Conservation (phyloP, 2,888 invertebrate genomes). For the Polietes domitor region DNA sequence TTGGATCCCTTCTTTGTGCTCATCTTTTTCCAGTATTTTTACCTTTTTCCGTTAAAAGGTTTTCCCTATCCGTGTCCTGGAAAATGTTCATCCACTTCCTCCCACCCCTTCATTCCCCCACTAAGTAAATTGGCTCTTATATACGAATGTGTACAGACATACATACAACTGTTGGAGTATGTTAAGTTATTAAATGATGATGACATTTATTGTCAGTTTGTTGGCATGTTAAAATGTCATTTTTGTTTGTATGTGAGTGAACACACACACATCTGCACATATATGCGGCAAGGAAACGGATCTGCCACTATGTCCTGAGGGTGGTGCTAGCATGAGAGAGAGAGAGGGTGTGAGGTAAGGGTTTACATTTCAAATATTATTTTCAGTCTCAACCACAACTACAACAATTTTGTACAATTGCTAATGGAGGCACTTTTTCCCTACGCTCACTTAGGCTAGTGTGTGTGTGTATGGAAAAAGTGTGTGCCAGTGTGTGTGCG, state of each 20-base stretch:
- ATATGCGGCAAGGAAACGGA: neutral
- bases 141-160: too few relatives aligned
- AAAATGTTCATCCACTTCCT: too few relatives aligned
- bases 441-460: neutral
- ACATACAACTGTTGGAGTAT: too few relatives aligned
- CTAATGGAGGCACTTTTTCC: conserved; percentile 9
- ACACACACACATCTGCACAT: neutral
- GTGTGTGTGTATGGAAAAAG: neutral
- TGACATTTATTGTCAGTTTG: conserved; percentile 51
- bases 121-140: too few relatives aligned
- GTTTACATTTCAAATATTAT: conserved; percentile 36
- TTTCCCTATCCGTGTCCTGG: too few relatives aligned
- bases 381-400: neutral
- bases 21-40: too few relatives aligned
- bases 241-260: neutral
- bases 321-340: neutral
- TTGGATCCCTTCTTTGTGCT: too few relatives aligned
- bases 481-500: neutral
- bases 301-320: neutral
- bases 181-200: conserved; percentile 41
- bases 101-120: too few relatives aligned
- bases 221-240: conserved; percentile 46
- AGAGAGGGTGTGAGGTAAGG: neutral
- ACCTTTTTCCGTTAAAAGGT: too few relatives aligned
- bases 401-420: conserved; percentile 8